A percentile compares a stretch with the other conserved stretches of the same genome.
phyloP scores from a whole-genome alignment of 2,888 invertebrate genomes.

The Teinopalpus imperialis region DNA sequence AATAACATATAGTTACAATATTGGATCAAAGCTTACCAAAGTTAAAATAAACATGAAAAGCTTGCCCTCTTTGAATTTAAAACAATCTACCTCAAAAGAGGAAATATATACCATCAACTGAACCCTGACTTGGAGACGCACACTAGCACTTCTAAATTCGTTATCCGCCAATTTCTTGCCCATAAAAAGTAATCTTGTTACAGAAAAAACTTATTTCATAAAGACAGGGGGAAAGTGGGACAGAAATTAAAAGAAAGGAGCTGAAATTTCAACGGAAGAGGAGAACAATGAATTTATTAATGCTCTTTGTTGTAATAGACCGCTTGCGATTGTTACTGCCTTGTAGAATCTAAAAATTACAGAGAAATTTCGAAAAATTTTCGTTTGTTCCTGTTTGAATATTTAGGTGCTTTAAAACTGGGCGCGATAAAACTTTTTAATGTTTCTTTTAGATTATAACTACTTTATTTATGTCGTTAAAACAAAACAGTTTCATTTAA shows the following conservation, averaged over 20 bases:
- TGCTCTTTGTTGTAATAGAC: slow-evolving; percentile 61
- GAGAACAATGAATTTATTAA: slow-evolving; percentile 46
- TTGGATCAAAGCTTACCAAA: not conserved
- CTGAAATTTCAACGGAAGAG: slow-evolving; percentile 34
- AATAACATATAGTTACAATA: too few species aligned
- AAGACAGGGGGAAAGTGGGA: slow-evolving; percentile 50
- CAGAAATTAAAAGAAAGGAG: slow-evolving; percentile 62
- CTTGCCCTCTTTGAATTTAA: slow-evolving; percentile 35
- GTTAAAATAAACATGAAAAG: slow-evolving; percentile 42
- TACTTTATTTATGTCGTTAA: slow-evolving; percentile 7
- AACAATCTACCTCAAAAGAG: slow-evolving; percentile 37
- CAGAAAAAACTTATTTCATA: slow-evolving; percentile 75
- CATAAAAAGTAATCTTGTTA: slow-evolving; percentile 78
- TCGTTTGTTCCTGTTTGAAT: slow-evolving; percentile 8
- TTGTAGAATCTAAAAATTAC: slow-evolving; percentile 58
- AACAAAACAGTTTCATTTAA: not conserved
- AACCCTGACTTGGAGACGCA: slow-evolving; percentile 31
- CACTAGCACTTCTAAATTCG: slow-evolving; percentile 56
- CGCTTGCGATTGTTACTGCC: slow-evolving; percentile 50
- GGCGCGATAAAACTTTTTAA: slow-evolving; percentile 21
- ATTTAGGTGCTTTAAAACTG: slow-evolving; percentile 1
- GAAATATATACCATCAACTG: slow-evolving; percentile 37
- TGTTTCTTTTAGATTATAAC: slow-evolving; percentile 4
- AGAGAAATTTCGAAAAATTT: slow-evolving; percentile 28
- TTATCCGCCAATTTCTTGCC: slow-evolving; percentile 72